These are phyloP conservation scores for Dipodomys stephensi DNA, from an alignment of 2,113 vertebrate species.

Conservation along the genomic window DNA sequence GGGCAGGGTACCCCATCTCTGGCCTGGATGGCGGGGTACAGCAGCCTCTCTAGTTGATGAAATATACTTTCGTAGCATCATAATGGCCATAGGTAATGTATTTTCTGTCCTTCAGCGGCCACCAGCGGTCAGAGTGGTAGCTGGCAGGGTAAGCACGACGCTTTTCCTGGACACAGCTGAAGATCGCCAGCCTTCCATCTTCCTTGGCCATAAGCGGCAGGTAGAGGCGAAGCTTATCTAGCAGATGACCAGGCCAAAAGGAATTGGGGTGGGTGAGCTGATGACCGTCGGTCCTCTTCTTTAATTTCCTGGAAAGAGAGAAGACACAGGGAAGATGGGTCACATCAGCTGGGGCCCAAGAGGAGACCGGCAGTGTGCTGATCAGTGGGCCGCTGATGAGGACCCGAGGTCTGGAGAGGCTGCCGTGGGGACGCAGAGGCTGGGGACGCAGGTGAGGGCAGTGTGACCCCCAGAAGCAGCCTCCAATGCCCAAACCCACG, in stretches of 20 bases:
- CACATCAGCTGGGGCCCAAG: neutral
- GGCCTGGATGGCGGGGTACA: neutral
- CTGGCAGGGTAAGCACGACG: neutral
- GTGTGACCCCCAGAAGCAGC: neutral
- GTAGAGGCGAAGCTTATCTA: slow-evolving; percentile 82
- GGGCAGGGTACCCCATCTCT: neutral
- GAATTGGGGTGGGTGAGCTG: slow-evolving; percentile 53
- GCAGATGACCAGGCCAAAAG: slow-evolving; percentile 84
- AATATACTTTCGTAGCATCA: slow-evolving; percentile 42
- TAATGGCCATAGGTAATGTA: neutral
- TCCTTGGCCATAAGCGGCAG: slow-evolving; percentile 30
- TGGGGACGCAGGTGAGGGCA: neutral
- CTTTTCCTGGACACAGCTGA: slow-evolving; percentile 52
- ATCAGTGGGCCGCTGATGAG: neutral
- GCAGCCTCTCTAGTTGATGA: neutral
- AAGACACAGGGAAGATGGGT: neutral
- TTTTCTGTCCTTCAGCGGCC: slow-evolving; percentile 6
- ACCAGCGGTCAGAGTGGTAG: slow-evolving; percentile 45
- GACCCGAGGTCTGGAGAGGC: neutral
- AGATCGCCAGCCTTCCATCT: slow-evolving; percentile 54
- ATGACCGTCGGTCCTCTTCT: neutral
- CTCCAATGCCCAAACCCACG: neutral
- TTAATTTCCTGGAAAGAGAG: slow-evolving; percentile 71
- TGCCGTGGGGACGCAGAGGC: too few species aligned
- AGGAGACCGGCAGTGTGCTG: neutral